phyloP scores from a whole-genome alignment of 2,888 invertebrate species.

The Gibbula magus region DNA sequence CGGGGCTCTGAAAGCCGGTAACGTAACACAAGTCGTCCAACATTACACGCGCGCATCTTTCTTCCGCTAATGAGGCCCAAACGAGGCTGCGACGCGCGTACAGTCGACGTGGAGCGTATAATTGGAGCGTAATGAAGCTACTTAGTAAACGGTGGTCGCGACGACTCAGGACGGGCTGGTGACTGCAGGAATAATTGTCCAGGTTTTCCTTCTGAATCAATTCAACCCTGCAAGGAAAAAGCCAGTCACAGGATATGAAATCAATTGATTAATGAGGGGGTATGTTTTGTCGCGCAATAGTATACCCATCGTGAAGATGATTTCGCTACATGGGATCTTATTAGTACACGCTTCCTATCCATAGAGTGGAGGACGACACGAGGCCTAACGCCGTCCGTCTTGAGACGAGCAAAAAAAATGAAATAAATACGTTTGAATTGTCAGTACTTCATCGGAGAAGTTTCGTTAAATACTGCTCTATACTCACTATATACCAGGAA shows the following conservation, averaged over 20 bases:
- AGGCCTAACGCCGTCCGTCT: neutral
- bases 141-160: neutral
- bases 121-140: conserved; percentile 22
- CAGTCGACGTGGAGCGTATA: conserved; percentile 9
- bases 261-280: conserved; percentile 24
- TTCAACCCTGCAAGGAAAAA: neutral
- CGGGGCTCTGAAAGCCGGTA: neutral
- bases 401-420: neutral
- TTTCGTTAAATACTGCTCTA: neutral
- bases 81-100: conserved; percentile 20
- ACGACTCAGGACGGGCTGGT: neutral
- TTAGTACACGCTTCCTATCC: neutral
- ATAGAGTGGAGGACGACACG: neutral
- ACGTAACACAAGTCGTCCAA: neutral
- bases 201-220: conserved; percentile 15
- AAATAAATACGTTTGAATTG: conserved; percentile 4
- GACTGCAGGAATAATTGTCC: conserved; percentile 12
- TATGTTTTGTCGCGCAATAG: conserved; percentile 13
- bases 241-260: conserved; percentile 22
- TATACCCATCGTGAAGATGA: neutral
- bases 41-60: conserved; percentile 13
- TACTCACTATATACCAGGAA: neutral
- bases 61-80: conserved; percentile 19
- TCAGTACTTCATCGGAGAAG: neutral
- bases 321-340: neutral